Evolutionary conservation across 2,113 vertebrate species (phyloP).

Genomic region (Phocoena phocoena): DNA sequence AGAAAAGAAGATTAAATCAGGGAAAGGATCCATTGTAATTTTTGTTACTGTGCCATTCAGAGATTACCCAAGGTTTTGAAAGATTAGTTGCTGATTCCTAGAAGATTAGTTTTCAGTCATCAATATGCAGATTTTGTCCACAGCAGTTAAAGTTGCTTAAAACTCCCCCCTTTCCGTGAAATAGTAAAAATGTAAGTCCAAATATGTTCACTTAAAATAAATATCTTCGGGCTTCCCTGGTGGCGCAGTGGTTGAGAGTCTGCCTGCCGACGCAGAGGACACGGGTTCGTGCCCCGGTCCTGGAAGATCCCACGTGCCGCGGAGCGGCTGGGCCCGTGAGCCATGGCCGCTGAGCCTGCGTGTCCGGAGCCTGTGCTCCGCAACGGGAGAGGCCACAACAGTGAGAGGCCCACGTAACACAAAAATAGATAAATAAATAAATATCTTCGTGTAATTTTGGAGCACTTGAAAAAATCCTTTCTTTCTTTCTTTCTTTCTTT

Average conservation of each 20-base stretch:
- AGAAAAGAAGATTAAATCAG: neutral
- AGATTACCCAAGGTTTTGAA: neutral
- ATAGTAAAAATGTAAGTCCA: conserved; percentile 21
- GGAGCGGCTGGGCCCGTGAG: no score
- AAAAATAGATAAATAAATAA: neutral
- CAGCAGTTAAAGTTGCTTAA: neutral
- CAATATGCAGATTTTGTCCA: neutral
- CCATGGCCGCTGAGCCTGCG: no score
- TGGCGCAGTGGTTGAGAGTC: no score
- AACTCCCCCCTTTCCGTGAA: neutral
- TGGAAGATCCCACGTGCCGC: no score
- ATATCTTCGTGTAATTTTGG: neutral
- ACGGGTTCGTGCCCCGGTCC: no score
- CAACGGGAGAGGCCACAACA: no score
- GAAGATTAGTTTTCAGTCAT: conserved; percentile 25
- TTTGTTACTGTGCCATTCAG: neutral
- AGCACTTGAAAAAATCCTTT: neutral
- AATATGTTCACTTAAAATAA: neutral
- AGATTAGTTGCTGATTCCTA: neutral
- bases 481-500: no score
- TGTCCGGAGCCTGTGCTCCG: no score
- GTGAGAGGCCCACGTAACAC: no score
- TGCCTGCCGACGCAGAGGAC: no score
- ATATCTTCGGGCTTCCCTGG: neutral
- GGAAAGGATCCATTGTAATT: neutral